These are phyloP conservation scores for Papilio xuthus DNA, from an alignment of 1,140 invertebrate species.

Conservation along the genomic window DNA sequence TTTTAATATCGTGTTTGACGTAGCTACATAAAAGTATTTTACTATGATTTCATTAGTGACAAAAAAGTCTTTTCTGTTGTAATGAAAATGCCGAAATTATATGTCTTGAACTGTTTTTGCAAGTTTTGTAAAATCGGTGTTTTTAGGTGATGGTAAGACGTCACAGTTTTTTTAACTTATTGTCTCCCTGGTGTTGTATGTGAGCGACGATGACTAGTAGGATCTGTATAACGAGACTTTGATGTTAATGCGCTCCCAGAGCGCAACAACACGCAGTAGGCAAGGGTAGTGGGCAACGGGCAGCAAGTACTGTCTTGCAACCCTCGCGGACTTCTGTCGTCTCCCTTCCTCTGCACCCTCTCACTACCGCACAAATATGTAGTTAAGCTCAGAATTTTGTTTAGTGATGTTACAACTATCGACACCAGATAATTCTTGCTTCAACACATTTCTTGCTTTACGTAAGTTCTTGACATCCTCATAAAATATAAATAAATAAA, in stretches of 20 bases:
- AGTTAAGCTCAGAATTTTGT: slow-evolving; percentile 49
- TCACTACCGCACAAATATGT: slow-evolving; percentile 54
- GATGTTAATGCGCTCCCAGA: slow-evolving; percentile 66
- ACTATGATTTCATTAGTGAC: too few species aligned
- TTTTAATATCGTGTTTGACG: background rate
- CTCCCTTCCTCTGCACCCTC: slow-evolving; percentile 40
- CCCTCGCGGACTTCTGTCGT: slow-evolving; percentile 38
- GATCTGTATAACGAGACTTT: slow-evolving; percentile 66
- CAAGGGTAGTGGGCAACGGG: background rate
- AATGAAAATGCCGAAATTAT: background rate
- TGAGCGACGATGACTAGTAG: slow-evolving; percentile 50
- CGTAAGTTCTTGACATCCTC: background rate
- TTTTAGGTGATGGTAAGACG: background rate
- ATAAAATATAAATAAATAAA: background rate
- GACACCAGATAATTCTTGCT: background rate
- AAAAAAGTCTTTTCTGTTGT: too few species aligned
- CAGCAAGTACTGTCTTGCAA: slow-evolving; percentile 33
- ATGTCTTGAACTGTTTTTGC: background rate
- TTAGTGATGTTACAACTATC: slow-evolving; percentile 36
- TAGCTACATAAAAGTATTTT: too few species aligned
- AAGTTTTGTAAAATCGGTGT: background rate
- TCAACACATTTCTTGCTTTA: too few species aligned
- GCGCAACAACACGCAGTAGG: slow-evolving; percentile 32
- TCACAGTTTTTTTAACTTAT: background rate
- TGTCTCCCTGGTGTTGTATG: slow-evolving; percentile 22